Conservation (phyloP, 2,888 invertebrate species). For the Callyntrura guangdongensis region DNA sequence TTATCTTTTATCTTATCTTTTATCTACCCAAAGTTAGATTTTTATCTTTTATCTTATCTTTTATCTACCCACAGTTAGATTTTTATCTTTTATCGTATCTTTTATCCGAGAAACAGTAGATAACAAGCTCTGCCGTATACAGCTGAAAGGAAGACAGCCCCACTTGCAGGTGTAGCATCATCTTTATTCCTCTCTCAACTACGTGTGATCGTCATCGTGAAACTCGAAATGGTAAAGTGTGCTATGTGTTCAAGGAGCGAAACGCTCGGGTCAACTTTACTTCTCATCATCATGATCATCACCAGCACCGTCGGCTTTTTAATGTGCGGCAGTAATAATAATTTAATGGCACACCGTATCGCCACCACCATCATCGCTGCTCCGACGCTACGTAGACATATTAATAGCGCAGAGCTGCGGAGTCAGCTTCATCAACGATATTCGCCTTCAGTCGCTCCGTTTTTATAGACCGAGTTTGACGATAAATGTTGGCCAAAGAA, state of each 20-base stretch:
- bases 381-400: neutral
- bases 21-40: no score
- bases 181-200: neutral
- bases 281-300: constrained; percentile 41
- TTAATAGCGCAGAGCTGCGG: no score
- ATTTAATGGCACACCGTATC: constrained; percentile 58
- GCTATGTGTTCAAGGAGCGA: constrained; percentile 55
- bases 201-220: constrained; percentile 16
- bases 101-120: neutral
- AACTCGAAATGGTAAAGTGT: neutral
- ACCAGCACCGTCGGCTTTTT: constrained; percentile 5
- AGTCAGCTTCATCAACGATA: constrained; percentile 15
- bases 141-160: constrained; percentile 22
- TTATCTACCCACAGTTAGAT: no score
- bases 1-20: no score
- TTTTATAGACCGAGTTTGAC: neutral
- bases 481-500: neutral
- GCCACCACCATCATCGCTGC: neutral
- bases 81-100: no score
- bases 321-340: constrained; percentile 44
- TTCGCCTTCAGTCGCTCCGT: neutral
- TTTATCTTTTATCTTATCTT: no score
- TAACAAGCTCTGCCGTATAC: no score
- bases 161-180: constrained; percentile 2
- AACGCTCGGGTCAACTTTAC: constrained; percentile 66